Percentiles rank a stretch among this genome's conserved stretches.
phyloP scores from a whole-genome alignment of 1,140 invertebrate genomes.

The Oscheius sp. region DNA sequence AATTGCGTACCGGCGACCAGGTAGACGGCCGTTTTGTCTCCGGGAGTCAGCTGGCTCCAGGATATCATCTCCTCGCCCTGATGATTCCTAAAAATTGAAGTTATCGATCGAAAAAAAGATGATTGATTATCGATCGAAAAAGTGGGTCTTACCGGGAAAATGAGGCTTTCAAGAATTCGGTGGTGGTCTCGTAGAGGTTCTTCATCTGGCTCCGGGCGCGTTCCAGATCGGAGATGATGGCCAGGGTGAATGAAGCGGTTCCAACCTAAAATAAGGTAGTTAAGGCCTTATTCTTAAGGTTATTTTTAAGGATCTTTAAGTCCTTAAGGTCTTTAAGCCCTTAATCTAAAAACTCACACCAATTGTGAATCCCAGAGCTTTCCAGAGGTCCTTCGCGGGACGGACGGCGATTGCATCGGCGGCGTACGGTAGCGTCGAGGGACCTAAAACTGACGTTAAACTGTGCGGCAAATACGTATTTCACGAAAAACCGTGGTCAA shows the following conservation, averaged over 20 bases:
- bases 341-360: conserved; percentile 37
- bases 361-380: conserved; percentile 45
- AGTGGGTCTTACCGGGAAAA: no score
- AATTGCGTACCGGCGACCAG: conserved; percentile 67
- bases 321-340: conserved; percentile 9
- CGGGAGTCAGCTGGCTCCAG: conserved; percentile 70
- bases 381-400: conserved; percentile 33
- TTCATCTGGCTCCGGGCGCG: not conserved
- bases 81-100: not conserved
- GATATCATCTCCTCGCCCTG: not conserved
- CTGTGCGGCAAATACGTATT: no score
- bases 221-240: conserved; percentile 1
- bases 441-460: no score
- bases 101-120: no score
- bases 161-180: conserved; percentile 21
- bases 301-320: conserved; percentile 1
- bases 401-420: conserved; percentile 40
- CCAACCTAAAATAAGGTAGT: conserved; percentile 37
- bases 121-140: no score
- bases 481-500: no score
- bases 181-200: conserved; percentile 7
- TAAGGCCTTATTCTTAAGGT: not conserved
- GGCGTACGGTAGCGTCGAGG: not conserved
- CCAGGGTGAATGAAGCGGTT: conserved; percentile 24
- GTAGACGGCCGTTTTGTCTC: conserved; percentile 76